These are phyloP conservation scores for Mythimna lalbum DNA, from an alignment of 2,888 invertebrate species.

Conservation along the genomic window DNA sequence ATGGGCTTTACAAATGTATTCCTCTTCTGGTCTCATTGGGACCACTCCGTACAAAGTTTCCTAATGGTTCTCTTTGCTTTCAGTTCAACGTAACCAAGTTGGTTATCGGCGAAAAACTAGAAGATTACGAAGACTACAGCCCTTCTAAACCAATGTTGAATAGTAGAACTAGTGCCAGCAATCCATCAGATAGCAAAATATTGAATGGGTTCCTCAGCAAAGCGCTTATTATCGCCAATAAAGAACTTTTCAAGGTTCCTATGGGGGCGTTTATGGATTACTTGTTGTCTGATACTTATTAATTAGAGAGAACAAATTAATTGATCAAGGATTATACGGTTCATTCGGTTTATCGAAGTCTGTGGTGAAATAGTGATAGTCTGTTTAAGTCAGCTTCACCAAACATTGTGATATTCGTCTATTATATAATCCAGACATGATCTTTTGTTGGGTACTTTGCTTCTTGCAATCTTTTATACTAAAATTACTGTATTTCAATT, in stretches of 20 bases:
- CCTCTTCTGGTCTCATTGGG: not conserved
- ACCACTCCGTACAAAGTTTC: not conserved
- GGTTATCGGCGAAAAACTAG: slow-evolving; percentile 6
- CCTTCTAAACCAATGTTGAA: slow-evolving; percentile 15
- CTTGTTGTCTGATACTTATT: slow-evolving; percentile 22
- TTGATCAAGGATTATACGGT: not conserved
- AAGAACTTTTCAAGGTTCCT: slow-evolving; percentile 28
- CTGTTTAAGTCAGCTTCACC: not conserved
- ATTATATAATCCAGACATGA: not conserved
- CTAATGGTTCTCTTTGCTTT: slow-evolving; percentile 19
- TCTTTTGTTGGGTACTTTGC: not conserved
- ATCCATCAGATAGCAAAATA: not conserved
- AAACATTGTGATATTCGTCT: not conserved
- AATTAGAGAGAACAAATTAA: slow-evolving; percentile 24
- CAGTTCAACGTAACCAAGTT: slow-evolving; percentile 44
- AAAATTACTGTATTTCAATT: not conserved
- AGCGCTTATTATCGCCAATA: slow-evolving; percentile 20
- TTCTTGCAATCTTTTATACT: not conserved
- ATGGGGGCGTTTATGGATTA: slow-evolving; percentile 9
- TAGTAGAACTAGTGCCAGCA: not conserved
- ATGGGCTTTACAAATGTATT: not conserved
- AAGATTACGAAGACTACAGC: not conserved
- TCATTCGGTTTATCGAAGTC: not conserved
- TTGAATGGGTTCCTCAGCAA: slow-evolving; percentile 17
- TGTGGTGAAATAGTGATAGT: not conserved